These are phyloP conservation scores for Mustela lutreola DNA, from an alignment of 2,113 vertebrate species.

Conservation along the genomic window DNA sequence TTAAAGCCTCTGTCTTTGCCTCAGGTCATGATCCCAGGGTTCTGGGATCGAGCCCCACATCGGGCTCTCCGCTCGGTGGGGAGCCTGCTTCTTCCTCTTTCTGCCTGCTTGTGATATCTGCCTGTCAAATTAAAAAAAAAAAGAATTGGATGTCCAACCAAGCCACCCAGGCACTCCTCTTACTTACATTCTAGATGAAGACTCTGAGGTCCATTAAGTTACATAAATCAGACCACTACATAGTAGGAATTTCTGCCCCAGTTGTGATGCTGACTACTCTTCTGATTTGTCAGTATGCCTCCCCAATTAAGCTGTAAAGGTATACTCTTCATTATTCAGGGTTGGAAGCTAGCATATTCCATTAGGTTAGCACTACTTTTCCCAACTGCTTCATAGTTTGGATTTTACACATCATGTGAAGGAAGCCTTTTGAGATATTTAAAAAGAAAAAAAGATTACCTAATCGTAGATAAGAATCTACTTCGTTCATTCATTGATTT, in stretches of 20 bases:
- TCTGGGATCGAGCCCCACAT: too few relatives aligned
- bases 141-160: not conserved
- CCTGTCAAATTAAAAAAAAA: too few relatives aligned
- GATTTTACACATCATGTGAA: slow-evolving; percentile 20
- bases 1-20: too few relatives aligned
- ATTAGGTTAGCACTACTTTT: not conserved
- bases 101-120: too few relatives aligned
- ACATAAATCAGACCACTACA: not conserved
- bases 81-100: too few relatives aligned
- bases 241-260: not conserved
- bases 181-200: not conserved
- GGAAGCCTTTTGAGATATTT: not conserved
- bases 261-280: not conserved
- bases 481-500: slow-evolving; percentile 1
- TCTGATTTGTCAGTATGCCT: not conserved
- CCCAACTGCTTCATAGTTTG: not conserved
- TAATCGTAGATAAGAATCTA: not conserved
- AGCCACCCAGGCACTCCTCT: not conserved
- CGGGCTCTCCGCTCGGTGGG: too few relatives aligned
- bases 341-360: not conserved
- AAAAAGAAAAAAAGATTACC: not conserved
- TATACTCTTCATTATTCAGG: not conserved
- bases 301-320: not conserved
- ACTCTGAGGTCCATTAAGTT: not conserved
- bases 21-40: too few relatives aligned